These are phyloP conservation scores for Florisuga fusca DNA, from an alignment of 2,797 vertebrate species.

Conservation along the genomic window DNA sequence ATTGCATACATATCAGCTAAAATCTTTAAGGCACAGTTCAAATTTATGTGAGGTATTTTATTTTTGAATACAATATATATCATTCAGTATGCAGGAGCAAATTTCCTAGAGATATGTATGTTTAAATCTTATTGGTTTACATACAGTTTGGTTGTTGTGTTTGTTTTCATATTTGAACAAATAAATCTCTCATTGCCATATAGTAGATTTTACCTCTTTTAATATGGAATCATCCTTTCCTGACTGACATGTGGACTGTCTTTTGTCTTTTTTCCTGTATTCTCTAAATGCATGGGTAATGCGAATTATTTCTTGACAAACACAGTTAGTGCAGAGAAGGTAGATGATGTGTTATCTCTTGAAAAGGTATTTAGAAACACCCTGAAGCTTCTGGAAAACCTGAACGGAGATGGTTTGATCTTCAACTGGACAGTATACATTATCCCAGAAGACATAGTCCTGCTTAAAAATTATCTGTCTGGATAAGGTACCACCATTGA, in stretches of 20 bases:
- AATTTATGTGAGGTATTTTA: background rate
- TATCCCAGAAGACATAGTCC: background rate
- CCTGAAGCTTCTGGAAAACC: background rate
- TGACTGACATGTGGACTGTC: background rate
- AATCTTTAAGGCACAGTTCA: background rate
- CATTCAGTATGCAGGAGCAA: background rate
- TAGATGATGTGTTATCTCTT: background rate
- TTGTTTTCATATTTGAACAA: background rate
- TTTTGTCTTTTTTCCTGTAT: background rate
- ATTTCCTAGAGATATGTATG: background rate
- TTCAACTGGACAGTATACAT: background rate
- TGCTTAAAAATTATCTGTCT: background rate
- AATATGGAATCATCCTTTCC: background rate
- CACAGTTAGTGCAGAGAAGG: background rate
- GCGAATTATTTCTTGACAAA: background rate
- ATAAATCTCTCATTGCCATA: background rate
- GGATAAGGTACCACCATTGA: background rate
- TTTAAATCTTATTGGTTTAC: background rate
- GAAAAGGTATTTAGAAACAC: conserved; percentile 13
- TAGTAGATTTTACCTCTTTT: background rate
- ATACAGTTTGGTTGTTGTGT: background rate
- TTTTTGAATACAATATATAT: background rate
- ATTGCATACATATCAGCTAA: background rate
- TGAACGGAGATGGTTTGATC: background rate
- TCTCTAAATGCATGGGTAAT: background rate